Conservation (phyloP, 2,113 vertebrate genomes). For the Nipponia nippon region DNA sequence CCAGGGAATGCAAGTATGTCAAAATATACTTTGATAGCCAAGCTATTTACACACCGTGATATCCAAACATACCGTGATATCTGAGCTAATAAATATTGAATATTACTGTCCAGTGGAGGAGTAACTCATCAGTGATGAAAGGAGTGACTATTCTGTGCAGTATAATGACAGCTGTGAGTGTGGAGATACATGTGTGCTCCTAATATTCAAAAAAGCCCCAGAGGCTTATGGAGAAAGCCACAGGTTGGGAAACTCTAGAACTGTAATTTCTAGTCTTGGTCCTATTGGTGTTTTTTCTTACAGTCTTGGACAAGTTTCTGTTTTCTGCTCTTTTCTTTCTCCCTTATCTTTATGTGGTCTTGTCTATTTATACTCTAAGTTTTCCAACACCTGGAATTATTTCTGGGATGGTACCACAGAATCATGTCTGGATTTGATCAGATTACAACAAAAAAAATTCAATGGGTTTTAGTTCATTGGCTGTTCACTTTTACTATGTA, state of each 20-base stretch:
- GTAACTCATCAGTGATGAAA: background rate
- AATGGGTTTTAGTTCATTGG: background rate
- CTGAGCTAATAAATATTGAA: background rate
- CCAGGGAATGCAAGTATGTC: background rate
- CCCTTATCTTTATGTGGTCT: background rate
- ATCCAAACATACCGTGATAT: background rate
- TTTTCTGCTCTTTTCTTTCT: background rate
- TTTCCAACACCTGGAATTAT: conserved; percentile 13
- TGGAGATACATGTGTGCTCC: background rate
- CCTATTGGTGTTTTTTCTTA: background rate
- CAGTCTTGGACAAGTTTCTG: background rate
- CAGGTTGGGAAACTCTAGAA: background rate
- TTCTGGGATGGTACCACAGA: conserved; percentile 8
- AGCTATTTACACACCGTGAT: background rate
- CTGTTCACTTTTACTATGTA: conserved; percentile 9
- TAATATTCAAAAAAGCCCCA: background rate
- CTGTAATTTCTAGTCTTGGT: background rate
- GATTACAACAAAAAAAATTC: conserved; percentile 4
- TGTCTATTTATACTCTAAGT: background rate
- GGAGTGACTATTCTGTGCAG: background rate
- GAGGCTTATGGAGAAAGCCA: background rate
- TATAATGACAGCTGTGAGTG: background rate
- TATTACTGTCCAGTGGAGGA: background rate
- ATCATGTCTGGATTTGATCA: background rate
- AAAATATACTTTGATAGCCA: background rate